phyloP scores from a whole-genome alignment of 2,113 vertebrate genomes.

The Spea bombifrons region DNA sequence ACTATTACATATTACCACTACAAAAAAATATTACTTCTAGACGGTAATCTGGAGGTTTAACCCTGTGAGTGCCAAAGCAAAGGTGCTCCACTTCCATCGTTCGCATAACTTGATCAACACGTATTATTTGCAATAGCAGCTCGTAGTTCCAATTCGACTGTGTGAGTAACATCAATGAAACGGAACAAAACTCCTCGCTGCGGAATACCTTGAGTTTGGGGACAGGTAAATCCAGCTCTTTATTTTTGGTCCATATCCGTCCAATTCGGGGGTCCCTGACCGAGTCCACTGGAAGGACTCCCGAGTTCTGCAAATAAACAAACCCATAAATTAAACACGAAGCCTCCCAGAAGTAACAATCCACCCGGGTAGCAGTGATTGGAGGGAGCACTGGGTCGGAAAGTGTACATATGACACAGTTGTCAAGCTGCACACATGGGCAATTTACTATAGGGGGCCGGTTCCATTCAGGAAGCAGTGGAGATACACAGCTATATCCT shows the following conservation, averaged over 20 bases:
- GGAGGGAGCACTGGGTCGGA: constrained; percentile 34
- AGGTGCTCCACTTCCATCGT: too few relatives aligned
- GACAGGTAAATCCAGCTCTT: constrained; percentile 92
- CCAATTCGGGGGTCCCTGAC: constrained; percentile 94
- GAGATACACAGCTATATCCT: neutral
- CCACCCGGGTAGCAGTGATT: constrained; percentile 11
- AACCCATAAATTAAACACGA: constrained; percentile 32
- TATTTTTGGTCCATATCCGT: constrained; percentile 95
- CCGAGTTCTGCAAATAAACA: constrained; percentile 75
- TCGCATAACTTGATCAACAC: too few relatives aligned
- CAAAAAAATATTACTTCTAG: neutral
- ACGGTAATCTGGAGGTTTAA: too few relatives aligned
- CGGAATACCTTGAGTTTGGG: constrained; percentile 92
- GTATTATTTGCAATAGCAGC: too few relatives aligned
- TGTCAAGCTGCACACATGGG: constrained; percentile 58
- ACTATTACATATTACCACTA: neutral
- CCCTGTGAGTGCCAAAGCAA: too few relatives aligned
- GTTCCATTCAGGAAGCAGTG: constrained; percentile 4
- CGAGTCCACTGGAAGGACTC: constrained; percentile 88
- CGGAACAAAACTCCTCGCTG: neutral
- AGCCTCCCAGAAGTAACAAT: neutral
- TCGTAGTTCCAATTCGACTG: too few relatives aligned
- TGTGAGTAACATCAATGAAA: too few relatives aligned
- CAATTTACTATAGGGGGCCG: neutral
- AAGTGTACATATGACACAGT: constrained; percentile 47